Base-by-base conservation (phyloP, 1,140 invertebrate genomes). In the Drosophila subobscura region DNA sequence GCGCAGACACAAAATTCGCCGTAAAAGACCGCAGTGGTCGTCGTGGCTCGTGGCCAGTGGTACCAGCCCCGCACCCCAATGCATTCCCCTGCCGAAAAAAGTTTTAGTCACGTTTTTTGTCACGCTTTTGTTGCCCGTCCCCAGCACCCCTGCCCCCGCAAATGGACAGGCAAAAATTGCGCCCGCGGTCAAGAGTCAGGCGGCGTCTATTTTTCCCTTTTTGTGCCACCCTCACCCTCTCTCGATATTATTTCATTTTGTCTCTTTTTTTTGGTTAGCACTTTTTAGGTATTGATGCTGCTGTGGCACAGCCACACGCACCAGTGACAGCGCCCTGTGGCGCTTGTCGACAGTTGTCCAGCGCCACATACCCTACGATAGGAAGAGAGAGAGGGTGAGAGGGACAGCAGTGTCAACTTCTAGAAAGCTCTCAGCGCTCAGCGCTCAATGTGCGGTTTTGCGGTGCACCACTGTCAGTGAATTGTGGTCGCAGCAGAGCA, bases 61-160 rank as follows among this genome's bases (percentile, higher is more conserved):
- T 7, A 29, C 47, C 14, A 29, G 5, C 7, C 3, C n/a, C 3
- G 20, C 1, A 20, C 10, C 4, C 12, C n/a, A 16, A 22, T 27
- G 27, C 29, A 22, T 22, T 29, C 23, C 25, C 14, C 33, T 46
- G 54, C 23, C 47, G 56, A 65, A 73, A 77, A 85, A 86, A 86
- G 74, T 86, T 86, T 74, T 46, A 58, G 74, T 86, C 83, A 86
- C 83, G 77, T 80, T 86, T 86, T 85, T 81, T 85, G 77, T 86
- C 73, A 86, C 80, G 77, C 67, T 66, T 75, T 79, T 84, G 60
- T 52, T 75, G 77, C 52, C 16, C 16, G 16, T 20, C 0, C 16
- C 16, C 16, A 0, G 16, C 1, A 20, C 16, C 16, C 16, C 16
- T 1, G 16, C 16, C 16, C 27, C 55, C 37, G 12, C 46, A 47